A percentile compares a stretch with the other conserved stretches of the same genome.
Evolutionary conservation across 2,113 vertebrate genomes (phyloP).

Genomic region (Blennius ocellaris): DNA sequence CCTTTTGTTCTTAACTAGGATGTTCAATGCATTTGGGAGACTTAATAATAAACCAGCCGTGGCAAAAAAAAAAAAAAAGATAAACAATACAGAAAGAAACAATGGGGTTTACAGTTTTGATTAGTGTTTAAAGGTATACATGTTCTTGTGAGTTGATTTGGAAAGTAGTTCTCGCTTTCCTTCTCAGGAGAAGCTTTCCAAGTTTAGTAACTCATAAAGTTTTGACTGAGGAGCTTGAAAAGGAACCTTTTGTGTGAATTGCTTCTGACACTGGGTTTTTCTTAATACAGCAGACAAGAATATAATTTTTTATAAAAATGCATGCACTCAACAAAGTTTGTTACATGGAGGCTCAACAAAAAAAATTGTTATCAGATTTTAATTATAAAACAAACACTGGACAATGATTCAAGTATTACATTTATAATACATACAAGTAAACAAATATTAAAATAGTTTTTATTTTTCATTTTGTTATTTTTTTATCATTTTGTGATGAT

Average conservation of each 20-base stretch:
- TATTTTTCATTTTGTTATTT: no score
- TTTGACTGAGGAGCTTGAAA: conserved; percentile 13
- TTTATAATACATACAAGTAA: no score
- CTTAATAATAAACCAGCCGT: conserved; percentile 56
- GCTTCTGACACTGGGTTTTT: conserved; percentile 24
- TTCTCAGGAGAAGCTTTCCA: conserved; percentile 14
- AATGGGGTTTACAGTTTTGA: conserved; percentile 12
- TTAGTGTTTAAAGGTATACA: conserved; percentile 8
- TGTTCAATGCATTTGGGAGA: conserved; percentile 43
- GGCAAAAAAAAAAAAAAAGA: neutral
- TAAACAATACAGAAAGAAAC: neutral
- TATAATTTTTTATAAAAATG: no score
- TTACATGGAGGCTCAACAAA: no score
- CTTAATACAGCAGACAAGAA: conserved; percentile 26
- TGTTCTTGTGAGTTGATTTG: conserved; percentile 24
- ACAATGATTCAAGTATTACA: no score
- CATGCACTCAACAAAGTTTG: no score
- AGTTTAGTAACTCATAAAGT: conserved; percentile 23
- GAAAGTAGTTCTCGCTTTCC: conserved; percentile 25
- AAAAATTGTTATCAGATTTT: no score
- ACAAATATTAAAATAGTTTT: no score
- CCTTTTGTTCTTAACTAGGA: conserved; percentile 49
- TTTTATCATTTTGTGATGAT: no score
- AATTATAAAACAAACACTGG: no score
- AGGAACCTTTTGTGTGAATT: conserved; percentile 33